phyloP scores from a whole-genome alignment of 1,140 invertebrate species.

The Bombus ignitus region DNA sequence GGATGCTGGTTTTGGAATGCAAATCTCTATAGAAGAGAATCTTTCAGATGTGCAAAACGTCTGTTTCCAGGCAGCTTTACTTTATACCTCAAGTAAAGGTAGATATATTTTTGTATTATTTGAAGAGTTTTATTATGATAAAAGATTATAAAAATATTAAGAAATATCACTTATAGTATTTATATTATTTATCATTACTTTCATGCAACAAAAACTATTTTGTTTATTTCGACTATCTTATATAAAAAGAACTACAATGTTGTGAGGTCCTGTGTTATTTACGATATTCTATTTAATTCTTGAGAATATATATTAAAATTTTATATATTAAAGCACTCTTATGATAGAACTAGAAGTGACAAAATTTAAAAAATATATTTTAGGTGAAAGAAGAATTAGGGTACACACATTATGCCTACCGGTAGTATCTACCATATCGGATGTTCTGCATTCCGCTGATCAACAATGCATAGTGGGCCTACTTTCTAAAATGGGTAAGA shows the following conservation, averaged over 20 bases:
- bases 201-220: no score
- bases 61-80: conserved; percentile 98
- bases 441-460: conserved; percentile 96
- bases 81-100: conserved; percentile 99
- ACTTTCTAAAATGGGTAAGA: conserved; percentile 96
- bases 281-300: neutral
- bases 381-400: conserved; percentile 97
- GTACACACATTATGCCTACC: conserved; percentile 98
- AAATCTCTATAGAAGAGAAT: conserved; percentile 96
- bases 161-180: neutral
- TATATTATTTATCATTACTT: neutral
- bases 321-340: neutral
- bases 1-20: conserved; percentile 98
- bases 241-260: no score
- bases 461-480: conserved; percentile 96
- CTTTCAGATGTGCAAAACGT: conserved; percentile 93
- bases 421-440: conserved; percentile 91
- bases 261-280: no score
- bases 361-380: conserved; percentile 44
- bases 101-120: conserved; percentile 34
- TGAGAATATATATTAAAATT: neutral
- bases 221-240: no score
- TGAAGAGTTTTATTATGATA: neutral
- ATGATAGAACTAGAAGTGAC: neutral
- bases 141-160: neutral